phyloP scores from a whole-genome alignment of 2,888 invertebrate species.

The Alloscopus bannaensis region DNA sequence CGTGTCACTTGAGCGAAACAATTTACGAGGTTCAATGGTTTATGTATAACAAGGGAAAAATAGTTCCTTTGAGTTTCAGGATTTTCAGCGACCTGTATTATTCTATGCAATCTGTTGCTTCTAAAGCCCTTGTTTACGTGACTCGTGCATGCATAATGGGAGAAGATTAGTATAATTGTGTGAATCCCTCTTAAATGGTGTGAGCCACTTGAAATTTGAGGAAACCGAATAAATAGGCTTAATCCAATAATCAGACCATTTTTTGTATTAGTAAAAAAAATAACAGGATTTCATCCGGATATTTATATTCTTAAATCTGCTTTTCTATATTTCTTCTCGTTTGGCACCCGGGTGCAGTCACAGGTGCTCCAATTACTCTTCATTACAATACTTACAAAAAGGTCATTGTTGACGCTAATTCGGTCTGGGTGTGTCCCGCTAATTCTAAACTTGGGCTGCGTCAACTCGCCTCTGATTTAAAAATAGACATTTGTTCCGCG shows the following conservation, averaged over 20 bases:
- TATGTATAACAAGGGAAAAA: too few species aligned
- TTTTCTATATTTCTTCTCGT: too few species aligned
- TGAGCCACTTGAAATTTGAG: slow-evolving; percentile 46
- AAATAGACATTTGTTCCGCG: too few species aligned
- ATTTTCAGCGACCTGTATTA: too few species aligned
- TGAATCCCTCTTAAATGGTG: background rate
- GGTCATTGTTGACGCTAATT: background rate
- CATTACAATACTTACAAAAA: background rate
- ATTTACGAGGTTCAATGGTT: slow-evolving; percentile 13
- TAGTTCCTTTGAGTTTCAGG: too few species aligned
- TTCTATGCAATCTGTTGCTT: slow-evolving; percentile 44
- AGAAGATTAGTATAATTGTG: slow-evolving; percentile 1
- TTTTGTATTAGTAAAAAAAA: too few species aligned
- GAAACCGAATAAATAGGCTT: too few species aligned
- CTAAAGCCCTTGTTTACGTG: slow-evolving; percentile 29
- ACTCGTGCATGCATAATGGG: slow-evolving; percentile 51
- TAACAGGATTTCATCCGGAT: too few species aligned
- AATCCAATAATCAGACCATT: slow-evolving; percentile 47
- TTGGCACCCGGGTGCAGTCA: too few species aligned
- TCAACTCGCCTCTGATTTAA: too few species aligned
- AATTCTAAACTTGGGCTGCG: too few species aligned
- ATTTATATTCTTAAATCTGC: too few species aligned
- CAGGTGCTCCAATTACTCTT: background rate
- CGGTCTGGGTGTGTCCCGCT: background rate
- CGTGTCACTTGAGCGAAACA: slow-evolving; percentile 32